A percentile compares a stretch with the other conserved stretches of the same genome.
Conservation (phyloP, 2,888 invertebrate species). For the Tachina lurida region DNA sequence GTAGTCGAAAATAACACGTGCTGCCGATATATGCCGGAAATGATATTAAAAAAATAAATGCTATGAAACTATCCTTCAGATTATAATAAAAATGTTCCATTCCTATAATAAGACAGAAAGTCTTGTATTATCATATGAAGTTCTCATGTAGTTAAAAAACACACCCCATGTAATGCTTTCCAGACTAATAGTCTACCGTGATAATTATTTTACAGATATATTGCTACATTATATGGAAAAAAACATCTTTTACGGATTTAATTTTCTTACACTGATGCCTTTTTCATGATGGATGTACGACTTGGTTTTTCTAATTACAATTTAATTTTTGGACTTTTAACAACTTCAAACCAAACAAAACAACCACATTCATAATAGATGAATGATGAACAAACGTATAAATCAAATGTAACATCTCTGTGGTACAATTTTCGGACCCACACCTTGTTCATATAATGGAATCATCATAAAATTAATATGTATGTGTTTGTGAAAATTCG, state of each 20-base stretch:
- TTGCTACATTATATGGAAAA: no score
- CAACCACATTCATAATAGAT: background rate
- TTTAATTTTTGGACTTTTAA: slow-evolving; percentile 6
- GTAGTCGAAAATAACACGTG: no score
- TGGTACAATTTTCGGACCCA: slow-evolving; percentile 39
- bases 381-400: slow-evolving; percentile 46
- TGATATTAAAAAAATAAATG: no score
- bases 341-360: slow-evolving; percentile 3
- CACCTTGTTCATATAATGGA: slow-evolving; percentile 52
- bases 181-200: no score
- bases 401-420: slow-evolving; percentile 61
- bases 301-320: background rate
- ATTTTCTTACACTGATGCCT: background rate
- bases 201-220: no score
- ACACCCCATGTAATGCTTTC: no score
- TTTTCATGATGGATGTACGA: slow-evolving; percentile 10
- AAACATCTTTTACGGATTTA: background rate
- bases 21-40: no score
- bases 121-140: no score
- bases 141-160: no score
- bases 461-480: slow-evolving; percentile 16
- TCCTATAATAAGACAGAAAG: no score
- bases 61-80: no score
- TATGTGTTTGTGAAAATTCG: background rate
- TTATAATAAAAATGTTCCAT: no score